These are phyloP conservation scores for Sorex araneus DNA, from an alignment of 2,113 vertebrate genomes.

Conservation along the genomic window DNA sequence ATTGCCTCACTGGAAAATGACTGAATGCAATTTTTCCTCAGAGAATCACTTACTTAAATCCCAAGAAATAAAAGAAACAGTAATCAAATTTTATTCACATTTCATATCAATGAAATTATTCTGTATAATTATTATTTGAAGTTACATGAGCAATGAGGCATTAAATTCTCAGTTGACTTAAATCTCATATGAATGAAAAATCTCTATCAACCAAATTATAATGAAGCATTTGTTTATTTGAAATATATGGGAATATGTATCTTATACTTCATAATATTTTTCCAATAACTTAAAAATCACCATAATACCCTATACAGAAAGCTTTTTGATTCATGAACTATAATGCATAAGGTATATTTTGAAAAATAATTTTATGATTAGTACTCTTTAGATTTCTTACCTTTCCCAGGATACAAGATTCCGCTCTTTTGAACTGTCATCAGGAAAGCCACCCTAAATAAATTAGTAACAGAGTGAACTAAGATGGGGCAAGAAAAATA, in stretches of 20 bases:
- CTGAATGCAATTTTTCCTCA: neutral
- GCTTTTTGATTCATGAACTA: constrained; percentile 13
- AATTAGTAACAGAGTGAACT: constrained; percentile 51
- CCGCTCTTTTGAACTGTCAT: constrained; percentile 91
- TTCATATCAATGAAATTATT: neutral
- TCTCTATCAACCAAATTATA: constrained; percentile 30
- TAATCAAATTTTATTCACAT: constrained; percentile 21
- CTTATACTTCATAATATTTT: no score
- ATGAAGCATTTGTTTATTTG: neutral
- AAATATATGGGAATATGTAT: neutral
- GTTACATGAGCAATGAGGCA: neutral
- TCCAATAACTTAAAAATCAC: no score
- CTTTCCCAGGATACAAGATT: constrained; percentile 90
- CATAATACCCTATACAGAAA: constrained; percentile 1
- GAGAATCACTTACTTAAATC: no score
- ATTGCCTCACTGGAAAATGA: neutral
- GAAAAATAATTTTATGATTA: constrained; percentile 58
- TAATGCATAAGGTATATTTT: neutral
- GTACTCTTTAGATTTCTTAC: constrained; percentile 84
- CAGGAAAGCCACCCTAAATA: constrained; percentile 91
- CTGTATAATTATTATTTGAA: constrained; percentile 58
- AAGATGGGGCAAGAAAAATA: constrained; percentile 73
- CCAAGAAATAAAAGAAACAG: neutral
- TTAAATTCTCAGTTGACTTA: constrained; percentile 32
- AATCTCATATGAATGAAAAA: neutral